These are phyloP conservation scores for Vidua chalybeata DNA, from an alignment of 2,113 vertebrate species.

Conservation along the genomic window DNA sequence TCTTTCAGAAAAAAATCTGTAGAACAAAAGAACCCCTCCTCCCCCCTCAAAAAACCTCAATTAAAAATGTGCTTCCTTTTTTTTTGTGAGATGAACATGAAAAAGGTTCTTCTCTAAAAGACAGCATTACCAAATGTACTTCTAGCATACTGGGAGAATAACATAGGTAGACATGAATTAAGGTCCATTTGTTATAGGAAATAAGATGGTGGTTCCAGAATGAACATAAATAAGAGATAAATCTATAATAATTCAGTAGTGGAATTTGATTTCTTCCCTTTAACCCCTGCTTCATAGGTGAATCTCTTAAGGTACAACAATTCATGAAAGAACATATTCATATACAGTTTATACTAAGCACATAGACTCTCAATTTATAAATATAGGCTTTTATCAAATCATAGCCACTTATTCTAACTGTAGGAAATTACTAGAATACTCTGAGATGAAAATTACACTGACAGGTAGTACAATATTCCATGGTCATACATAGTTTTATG, in stretches of 20 bases:
- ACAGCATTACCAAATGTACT: not conserved
- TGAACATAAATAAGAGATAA: not conserved
- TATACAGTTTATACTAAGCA: not conserved
- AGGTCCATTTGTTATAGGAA: not conserved
- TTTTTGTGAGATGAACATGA: not conserved
- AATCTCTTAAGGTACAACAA: not conserved
- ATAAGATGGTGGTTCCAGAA: not conserved
- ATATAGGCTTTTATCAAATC: not conserved
- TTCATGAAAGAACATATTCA: not conserved
- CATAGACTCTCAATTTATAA: not conserved
- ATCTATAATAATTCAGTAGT: not conserved
- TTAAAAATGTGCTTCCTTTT: not conserved
- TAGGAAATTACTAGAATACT: not conserved
- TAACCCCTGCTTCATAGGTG: not conserved
- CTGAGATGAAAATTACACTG: not conserved
- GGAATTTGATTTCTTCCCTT: not conserved
- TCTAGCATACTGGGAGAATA: not conserved
- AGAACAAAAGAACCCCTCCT: not conserved
- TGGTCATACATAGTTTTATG: not conserved
- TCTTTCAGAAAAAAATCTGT: not conserved
- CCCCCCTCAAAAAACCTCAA: fast-evolving
- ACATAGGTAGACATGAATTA: not conserved
- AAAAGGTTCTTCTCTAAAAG: not conserved
- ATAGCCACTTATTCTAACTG: not conserved
- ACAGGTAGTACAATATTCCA: not conserved